Evolutionary conservation across 2,797 vertebrate genomes (phyloP).

Genomic region (Iguana delicatissima): DNA sequence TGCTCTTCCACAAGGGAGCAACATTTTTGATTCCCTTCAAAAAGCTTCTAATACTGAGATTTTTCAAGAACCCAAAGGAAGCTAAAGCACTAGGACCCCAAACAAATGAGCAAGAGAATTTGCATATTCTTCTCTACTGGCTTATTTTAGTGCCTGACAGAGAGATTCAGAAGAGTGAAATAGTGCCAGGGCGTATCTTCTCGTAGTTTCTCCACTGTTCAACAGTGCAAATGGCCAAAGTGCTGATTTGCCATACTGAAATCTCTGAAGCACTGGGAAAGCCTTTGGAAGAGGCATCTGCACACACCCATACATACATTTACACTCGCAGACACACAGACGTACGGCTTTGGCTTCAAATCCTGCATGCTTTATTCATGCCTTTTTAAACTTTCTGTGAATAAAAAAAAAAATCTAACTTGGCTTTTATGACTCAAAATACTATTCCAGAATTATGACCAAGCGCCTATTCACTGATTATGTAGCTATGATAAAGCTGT

Average conservation of each 20-base stretch:
- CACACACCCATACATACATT: not conserved
- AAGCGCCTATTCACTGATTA: too few relatives aligned
- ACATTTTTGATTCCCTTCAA: slow-evolving; percentile 2
- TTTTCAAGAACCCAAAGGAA: slow-evolving; percentile 50
- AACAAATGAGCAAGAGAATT: slow-evolving; percentile 16
- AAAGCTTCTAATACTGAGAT: slow-evolving; percentile 25
- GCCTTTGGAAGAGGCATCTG: not conserved
- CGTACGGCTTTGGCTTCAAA: not conserved
- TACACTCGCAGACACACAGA: not conserved
- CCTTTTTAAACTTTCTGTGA: not conserved
- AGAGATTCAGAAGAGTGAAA: slow-evolving; percentile 35
- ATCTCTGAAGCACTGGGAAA: not conserved
- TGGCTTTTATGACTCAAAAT: too few relatives aligned
- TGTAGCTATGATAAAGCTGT: too few relatives aligned
- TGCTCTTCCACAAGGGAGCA: not conserved
- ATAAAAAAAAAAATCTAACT: too few relatives aligned
- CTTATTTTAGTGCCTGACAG: slow-evolving; percentile 32
- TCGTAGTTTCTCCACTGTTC: slow-evolving; percentile 16
- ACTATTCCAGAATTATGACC: too few relatives aligned
- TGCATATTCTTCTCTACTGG: slow-evolving; percentile 35
- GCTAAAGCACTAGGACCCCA: slow-evolving; percentile 19
- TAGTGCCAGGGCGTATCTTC: slow-evolving; percentile 7
- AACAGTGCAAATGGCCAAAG: slow-evolving; percentile 29
- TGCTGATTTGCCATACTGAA: not conserved
- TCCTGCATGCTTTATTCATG: accelerated